A percentile compares a stretch with the other conserved stretches of the same genome.
Conservation (phyloP, 2,797 vertebrate species). For the Argyrosomus regius region DNA sequence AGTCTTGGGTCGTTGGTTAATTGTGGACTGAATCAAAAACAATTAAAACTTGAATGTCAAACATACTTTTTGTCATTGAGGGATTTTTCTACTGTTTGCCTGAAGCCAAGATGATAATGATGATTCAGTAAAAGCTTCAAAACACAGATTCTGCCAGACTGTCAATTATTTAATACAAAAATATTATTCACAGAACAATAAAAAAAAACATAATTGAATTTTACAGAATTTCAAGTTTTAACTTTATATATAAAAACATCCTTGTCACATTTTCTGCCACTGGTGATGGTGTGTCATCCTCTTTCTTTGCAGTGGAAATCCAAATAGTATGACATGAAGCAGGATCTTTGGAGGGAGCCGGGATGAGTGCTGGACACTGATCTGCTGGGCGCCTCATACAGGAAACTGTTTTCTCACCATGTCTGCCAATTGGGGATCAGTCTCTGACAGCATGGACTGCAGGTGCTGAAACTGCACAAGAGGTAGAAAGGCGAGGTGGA, state of each 20-base stretch:
- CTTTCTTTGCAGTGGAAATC: slow-evolving; percentile 66
- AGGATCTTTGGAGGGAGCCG: slow-evolving; percentile 43
- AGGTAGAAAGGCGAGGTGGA: slow-evolving; percentile 51
- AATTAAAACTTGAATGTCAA: not conserved
- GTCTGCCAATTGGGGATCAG: slow-evolving; percentile 88
- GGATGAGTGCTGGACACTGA: slow-evolving; percentile 52
- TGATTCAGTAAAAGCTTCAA: not conserved
- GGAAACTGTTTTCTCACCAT: slow-evolving; percentile 83
- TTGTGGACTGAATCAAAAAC: not conserved
- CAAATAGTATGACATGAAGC: slow-evolving; percentile 54
- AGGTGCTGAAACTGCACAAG: slow-evolving; percentile 90
- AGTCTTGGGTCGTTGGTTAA: not conserved
- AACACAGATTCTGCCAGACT: slow-evolving; percentile 19
- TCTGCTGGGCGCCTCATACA: slow-evolving; percentile 57
- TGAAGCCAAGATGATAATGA: not conserved
- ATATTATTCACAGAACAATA: slow-evolving; percentile 46
- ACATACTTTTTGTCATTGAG: not conserved
- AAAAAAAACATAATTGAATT: slow-evolving; percentile 28
- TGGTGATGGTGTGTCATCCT: slow-evolving; percentile 23
- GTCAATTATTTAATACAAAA: slow-evolving; percentile 57
- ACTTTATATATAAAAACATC: not conserved
- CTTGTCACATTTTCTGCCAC: not conserved
- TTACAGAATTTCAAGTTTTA: not conserved
- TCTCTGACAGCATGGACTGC: slow-evolving; percentile 85
- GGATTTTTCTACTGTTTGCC: not conserved